Conservation (phyloP, 2,888 invertebrate species). For the Pterobdella sp. region DNA sequence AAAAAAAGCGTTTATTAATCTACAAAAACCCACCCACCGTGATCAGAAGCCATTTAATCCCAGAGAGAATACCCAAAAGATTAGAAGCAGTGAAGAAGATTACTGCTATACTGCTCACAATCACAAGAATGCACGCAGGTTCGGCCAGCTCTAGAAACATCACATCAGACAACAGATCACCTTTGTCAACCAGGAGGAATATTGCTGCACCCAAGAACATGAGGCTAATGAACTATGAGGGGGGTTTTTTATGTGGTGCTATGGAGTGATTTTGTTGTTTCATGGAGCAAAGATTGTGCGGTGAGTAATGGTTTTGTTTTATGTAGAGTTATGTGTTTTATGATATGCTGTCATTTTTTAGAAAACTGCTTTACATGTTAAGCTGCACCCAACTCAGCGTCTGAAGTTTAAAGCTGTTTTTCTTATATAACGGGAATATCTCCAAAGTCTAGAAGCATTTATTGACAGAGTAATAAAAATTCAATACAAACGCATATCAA, state of each 20-base stretch:
- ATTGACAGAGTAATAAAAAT: too few relatives aligned
- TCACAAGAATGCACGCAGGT: constrained; percentile 24
- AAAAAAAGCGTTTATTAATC: neutral
- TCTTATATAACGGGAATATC: too few relatives aligned
- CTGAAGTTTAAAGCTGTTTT: too few relatives aligned
- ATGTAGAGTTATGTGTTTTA: too few relatives aligned
- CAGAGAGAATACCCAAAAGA: constrained; percentile 12
- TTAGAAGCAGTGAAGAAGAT: constrained; percentile 14
- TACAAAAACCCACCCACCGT: constrained; percentile 4
- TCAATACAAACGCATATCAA: too few relatives aligned
- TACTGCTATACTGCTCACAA: neutral
- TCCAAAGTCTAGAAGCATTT: too few relatives aligned
- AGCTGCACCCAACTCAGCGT: too few relatives aligned
- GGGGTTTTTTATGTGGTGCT: neutral
- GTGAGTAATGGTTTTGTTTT: neutral
- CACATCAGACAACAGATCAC: constrained; percentile 17
- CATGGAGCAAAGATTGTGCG: neutral
- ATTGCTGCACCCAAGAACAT: constrained; percentile 25
- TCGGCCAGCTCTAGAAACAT: constrained; percentile 18
- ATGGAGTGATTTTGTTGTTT: neutral
- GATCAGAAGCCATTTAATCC: constrained; percentile 10
- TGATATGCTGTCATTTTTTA: too few relatives aligned
- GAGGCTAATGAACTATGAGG: constrained; percentile 6
- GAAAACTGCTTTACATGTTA: too few relatives aligned
- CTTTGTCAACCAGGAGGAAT: constrained; percentile 26